phyloP scores from a whole-genome alignment of 2,797 vertebrate genomes.

The Chaetodon trifasciatus region DNA sequence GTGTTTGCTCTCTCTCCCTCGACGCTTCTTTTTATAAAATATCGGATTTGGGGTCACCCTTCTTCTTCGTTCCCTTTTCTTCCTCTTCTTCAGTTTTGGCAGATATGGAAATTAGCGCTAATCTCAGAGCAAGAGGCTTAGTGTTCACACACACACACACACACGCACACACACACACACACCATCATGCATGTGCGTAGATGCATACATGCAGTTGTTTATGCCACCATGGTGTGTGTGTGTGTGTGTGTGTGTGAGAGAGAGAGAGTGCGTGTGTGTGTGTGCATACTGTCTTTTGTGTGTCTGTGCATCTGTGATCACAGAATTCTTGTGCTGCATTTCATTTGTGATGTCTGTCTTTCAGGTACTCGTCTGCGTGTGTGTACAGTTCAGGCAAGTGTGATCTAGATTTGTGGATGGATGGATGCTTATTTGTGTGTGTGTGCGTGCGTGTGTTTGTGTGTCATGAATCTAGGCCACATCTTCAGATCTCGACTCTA shows the following conservation, averaged over 20 bases:
- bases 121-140: constrained; percentile 48
- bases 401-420: background rate
- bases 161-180: background rate
- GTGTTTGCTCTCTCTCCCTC: background rate
- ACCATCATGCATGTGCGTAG: background rate
- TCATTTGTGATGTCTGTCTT: background rate
- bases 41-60: constrained; percentile 4
- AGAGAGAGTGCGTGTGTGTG: too few species aligned
- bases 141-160: background rate
- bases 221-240: background rate
- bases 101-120: constrained; percentile 55
- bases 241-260: constrained; percentile 1
- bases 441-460: background rate
- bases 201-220: background rate
- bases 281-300: background rate
- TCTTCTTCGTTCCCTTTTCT: background rate
- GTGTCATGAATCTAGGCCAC: constrained; percentile 62
- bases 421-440: constrained; percentile 4
- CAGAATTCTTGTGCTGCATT: background rate
- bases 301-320: background rate
- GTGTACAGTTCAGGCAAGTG: background rate
- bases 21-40: background rate
- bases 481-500: constrained; percentile 56
- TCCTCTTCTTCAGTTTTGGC: constrained; percentile 22
- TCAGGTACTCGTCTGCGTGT: background rate